Evolutionary conservation across 2,888 invertebrate genomes (phyloP).

Genomic region (Pyrochroa serraticornis): DNA sequence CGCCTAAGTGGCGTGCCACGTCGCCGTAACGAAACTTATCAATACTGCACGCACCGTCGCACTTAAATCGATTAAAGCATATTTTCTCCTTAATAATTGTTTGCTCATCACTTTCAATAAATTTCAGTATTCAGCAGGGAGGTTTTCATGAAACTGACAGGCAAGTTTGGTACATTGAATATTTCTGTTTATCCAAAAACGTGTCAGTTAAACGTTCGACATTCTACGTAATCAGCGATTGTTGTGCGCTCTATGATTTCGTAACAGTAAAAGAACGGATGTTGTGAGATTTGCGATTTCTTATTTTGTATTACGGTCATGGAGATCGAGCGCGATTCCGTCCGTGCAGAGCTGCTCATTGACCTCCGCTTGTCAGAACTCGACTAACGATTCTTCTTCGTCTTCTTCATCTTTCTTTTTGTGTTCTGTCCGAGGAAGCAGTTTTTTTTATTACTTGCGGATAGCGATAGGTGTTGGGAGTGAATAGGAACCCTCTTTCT

Average conservation of each 20-base stretch:
- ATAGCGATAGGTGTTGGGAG: conserved; percentile 24
- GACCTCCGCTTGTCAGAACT: conserved; percentile 19
- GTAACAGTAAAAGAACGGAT: neutral
- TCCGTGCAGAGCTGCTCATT: conserved; percentile 3
- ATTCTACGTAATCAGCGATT: too few relatives aligned
- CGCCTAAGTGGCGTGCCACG: too few relatives aligned
- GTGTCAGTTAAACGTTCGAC: too few relatives aligned
- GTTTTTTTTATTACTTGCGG: conserved; percentile 25
- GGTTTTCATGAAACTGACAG: too few relatives aligned
- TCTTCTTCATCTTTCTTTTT: conserved; percentile 26
- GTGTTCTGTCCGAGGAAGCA: conserved; percentile 14
- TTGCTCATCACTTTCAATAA: conserved; percentile 10
- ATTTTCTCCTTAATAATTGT: conserved; percentile 10
- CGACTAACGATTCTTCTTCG: conserved; percentile 22
- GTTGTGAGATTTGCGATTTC: neutral
- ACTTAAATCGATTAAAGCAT: conserved; percentile 9
- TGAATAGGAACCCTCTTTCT: conserved; percentile 7
- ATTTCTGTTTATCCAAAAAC: too few relatives aligned
- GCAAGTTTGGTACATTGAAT: too few relatives aligned
- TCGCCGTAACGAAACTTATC: conserved; percentile 9
- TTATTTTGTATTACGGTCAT: too few relatives aligned
- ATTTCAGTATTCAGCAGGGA: neutral
- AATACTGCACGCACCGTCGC: conserved; percentile 1
- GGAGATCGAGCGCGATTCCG: too few relatives aligned
- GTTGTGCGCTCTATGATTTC: neutral